Percentiles rank a stretch among this genome's conserved stretches.
Evolutionary conservation across 2,888 invertebrate genomes (phyloP).

Genomic region (Drosophila lacicola): DNA sequence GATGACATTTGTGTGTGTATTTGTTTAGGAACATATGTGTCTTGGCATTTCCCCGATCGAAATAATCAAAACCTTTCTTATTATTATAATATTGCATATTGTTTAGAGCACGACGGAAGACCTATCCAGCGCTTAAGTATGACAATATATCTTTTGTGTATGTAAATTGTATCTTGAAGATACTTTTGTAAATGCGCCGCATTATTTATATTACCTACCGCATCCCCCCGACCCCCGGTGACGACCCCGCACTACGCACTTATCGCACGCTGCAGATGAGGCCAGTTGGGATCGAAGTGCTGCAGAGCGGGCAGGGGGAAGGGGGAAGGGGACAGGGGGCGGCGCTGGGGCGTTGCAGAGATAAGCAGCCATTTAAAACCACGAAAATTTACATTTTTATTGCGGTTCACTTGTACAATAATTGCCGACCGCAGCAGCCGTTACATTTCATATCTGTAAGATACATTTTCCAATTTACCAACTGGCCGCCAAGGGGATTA

Average conservation of each 20-base stretch:
- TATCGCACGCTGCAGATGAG: conserved; percentile 45
- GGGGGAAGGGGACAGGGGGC: neutral
- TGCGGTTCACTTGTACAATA: conserved; percentile 73
- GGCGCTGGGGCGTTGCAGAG: conserved; percentile 17
- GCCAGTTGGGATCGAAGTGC: conserved; percentile 25
- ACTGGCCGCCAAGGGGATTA: conserved; percentile 55
- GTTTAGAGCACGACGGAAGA: neutral
- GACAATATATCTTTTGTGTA: conserved; percentile 7
- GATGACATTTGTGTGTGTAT: too few relatives aligned
- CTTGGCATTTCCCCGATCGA: neutral
- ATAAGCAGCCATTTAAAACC: conserved; percentile 57
- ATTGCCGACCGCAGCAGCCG: conserved; percentile 58
- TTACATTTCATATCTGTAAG: conserved; percentile 59
- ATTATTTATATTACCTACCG: conserved; percentile 26
- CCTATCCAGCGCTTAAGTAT: conserved; percentile 15
- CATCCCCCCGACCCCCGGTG: neutral
- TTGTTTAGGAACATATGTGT: too few relatives aligned
- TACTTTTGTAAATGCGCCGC: conserved; percentile 51
- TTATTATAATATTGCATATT: too few relatives aligned
- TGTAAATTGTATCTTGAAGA: conserved; percentile 38
- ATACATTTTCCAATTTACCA: conserved; percentile 58
- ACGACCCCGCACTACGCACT: neutral
- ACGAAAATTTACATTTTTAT: conserved; percentile 75
- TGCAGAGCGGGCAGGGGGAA: neutral
- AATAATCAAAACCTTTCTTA: neutral